Base-by-base conservation (phyloP, 2,888 invertebrate species). In the Cephus sareptanus region DNA sequence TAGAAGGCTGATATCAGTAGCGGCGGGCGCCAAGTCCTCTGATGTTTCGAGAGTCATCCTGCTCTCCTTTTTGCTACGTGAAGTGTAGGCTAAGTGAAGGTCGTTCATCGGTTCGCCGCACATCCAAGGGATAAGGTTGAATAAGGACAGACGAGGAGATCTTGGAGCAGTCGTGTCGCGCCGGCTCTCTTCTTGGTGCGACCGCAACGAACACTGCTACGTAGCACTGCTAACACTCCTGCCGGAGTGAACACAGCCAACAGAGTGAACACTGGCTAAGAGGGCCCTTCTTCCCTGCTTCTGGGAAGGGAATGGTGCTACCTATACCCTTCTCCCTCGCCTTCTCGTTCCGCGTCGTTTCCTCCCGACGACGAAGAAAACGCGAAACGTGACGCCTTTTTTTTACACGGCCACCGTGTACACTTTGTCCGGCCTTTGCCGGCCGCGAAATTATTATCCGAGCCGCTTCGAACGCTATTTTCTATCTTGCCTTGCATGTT, bases 171-270 rank as follows among this genome's bases (percentile, higher is more conserved):
- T 77, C 81, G 79, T 78, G 79, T 79, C n/a, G 34, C 69, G 23
- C 69, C 79, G 74, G 81, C 78, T 80, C 81, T 70, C 81, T 83
- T 86, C 84, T 86, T 86, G 86, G 86, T 88, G 87, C 85, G 83
- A 87, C 87, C 87, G 85, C 87, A 84, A 84, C 87, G 82, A 89
- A 88, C 86, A 81, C 84, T 85, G 84, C 85, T 86, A 87, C 85
- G 83, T 85, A 84, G 85, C 85, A 87, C 83, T 23, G 56, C 56
- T 9, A 56, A 56, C 56, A 56, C 56, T 56, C 56, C 56, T 9
- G 1, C 15, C 23, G 56, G 23, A 56, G 56, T 56, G 23, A 56
- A 56, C 56, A 56, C 15, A 56, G 56, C 23, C 23, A 23, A 56
- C 56, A 56, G 15, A 56, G 56, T 23, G 56, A 56, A 56, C 71